phyloP scores from a whole-genome alignment of 2,113 vertebrate species.

The Centrocercus urophasianus region DNA sequence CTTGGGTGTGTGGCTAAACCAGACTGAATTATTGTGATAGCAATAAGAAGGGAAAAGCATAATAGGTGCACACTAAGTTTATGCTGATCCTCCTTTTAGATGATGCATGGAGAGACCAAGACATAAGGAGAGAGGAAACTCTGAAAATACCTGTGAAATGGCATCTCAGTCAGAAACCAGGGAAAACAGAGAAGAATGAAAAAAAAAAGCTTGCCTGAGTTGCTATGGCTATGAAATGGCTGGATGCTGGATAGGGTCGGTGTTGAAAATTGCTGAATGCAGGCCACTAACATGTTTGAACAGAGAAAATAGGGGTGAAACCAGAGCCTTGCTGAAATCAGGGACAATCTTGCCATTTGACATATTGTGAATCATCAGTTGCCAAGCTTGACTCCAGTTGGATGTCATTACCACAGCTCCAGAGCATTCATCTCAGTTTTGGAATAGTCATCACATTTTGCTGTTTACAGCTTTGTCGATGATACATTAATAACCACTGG shows the following conservation, averaged over 20 bases:
- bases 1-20: not conserved
- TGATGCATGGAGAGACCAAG: not conserved
- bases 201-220: not conserved
- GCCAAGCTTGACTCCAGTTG: not conserved
- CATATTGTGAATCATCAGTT: accelerated
- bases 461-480: not conserved
- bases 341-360: not conserved
- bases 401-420: not conserved
- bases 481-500: not conserved
- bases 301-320: not conserved
- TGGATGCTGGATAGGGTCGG: not conserved
- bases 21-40: not conserved
- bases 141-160: not conserved
- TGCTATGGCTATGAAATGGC: not conserved
- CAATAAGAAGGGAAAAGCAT: not conserved
- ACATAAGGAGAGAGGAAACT: not conserved
- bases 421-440: not conserved
- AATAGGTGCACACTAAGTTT: not conserved
- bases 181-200: not conserved
- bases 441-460: not conserved
- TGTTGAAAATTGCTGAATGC: conserved; percentile 29
- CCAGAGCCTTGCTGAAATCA: not conserved
- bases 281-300: not conserved
- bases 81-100: not conserved
- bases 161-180: accelerated